Conservation (phyloP, 2,888 invertebrate genomes). For the Autographa gamma region DNA sequence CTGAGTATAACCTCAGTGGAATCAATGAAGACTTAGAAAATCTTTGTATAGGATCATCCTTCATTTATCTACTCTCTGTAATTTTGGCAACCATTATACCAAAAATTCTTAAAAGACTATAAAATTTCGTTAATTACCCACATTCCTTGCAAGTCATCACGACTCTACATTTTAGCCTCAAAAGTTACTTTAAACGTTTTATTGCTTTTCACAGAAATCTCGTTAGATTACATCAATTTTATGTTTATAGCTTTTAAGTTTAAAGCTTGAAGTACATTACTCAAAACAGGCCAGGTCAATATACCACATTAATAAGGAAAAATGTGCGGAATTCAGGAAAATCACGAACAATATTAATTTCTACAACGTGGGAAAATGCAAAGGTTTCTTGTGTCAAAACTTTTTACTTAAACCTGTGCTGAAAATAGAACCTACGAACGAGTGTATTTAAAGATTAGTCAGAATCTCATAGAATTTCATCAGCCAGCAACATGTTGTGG, state of each 20-base stretch:
- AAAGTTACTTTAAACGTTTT: background rate
- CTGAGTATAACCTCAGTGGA: background rate
- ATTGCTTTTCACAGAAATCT: background rate
- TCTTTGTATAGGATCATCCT: background rate
- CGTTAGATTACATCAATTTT: background rate
- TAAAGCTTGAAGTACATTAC: background rate
- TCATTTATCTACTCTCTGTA: background rate
- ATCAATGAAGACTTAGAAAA: background rate
- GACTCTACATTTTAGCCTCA: background rate
- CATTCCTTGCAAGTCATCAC: background rate
- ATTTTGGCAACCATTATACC: background rate
- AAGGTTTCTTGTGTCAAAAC: too few relatives aligned
- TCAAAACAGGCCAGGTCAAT: background rate
- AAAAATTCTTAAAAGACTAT: background rate
- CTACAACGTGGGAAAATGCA: too few relatives aligned
- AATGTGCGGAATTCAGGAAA: background rate
- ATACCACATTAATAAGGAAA: background rate
- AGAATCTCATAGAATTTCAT: slow-evolving; percentile 13
- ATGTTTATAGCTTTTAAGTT: background rate
- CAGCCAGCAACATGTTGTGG: slow-evolving; percentile 28
- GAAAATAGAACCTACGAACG: too few relatives aligned
- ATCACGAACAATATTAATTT: background rate
- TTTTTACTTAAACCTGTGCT: too few relatives aligned
- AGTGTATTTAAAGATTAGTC: background rate
- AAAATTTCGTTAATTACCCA: background rate